phyloP scores from a whole-genome alignment of 1,140 invertebrate genomes.

The Papilio polyxenes region DNA sequence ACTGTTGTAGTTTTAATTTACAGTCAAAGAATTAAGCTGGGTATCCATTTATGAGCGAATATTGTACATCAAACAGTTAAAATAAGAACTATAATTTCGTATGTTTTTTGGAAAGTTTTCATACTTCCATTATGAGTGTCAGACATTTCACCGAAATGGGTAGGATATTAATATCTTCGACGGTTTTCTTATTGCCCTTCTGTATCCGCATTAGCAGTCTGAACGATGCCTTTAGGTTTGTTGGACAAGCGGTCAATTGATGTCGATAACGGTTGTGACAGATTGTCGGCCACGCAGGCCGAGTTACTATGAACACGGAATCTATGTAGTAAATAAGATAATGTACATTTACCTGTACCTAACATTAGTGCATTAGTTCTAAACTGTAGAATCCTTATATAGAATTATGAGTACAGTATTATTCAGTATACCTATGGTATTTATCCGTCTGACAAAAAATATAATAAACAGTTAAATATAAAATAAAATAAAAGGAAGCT shows the following conservation, averaged over 20 bases:
- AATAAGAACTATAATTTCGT: neutral
- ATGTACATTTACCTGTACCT: neutral
- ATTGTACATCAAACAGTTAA: neutral
- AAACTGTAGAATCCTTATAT: neutral
- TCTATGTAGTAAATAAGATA: constrained; percentile 6
- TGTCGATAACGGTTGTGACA: constrained; percentile 54
- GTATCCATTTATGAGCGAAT: neutral
- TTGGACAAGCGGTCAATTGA: constrained; percentile 46
- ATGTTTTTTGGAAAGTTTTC: neutral
- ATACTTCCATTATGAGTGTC: neutral
- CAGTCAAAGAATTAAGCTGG: neutral
- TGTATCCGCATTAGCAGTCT: constrained; percentile 26
- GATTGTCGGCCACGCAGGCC: constrained; percentile 36
- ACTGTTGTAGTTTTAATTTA: neutral
- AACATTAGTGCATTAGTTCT: neutral
- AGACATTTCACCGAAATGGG: neutral
- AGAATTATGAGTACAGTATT: neutral
- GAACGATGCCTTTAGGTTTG: constrained; percentile 39
- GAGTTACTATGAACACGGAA: neutral
- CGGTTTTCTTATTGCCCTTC: neutral
- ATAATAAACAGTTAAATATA: neutral
- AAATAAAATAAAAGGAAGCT: neutral
- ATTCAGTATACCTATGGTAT: too few relatives aligned
- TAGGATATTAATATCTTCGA: neutral
- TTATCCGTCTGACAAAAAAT: too few relatives aligned